Evolutionary conservation across 2,113 vertebrate genomes (phyloP).

Genomic region (Chrysochloris asiatica): DNA sequence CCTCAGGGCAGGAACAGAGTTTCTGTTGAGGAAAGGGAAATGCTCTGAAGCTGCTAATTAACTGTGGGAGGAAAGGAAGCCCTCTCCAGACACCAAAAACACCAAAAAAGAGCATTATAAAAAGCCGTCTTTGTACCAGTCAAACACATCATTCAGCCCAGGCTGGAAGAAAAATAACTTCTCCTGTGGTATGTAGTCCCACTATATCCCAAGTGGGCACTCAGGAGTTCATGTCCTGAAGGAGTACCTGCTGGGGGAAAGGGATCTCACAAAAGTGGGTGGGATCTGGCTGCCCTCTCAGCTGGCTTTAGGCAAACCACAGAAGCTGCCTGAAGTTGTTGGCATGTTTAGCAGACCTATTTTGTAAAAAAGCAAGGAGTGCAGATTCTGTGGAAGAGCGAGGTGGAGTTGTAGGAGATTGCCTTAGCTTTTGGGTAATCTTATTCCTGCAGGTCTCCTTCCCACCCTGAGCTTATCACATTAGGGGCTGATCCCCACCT

Average conservation of each 20-base stretch:
- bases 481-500: neutral
- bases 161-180: conserved; percentile 34
- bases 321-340: neutral
- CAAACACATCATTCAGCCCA: conserved; percentile 53
- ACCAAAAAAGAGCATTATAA: conserved; percentile 53
- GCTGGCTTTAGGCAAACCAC: neutral
- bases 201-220: neutral
- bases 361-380: neutral
- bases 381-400: neutral
- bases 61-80: conserved; percentile 62
- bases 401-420: neutral
- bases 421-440: conserved; percentile 44
- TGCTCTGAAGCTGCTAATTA: conserved; percentile 64
- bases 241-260: neutral
- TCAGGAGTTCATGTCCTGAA: neutral
- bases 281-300: neutral
- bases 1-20: conserved; percentile 24
- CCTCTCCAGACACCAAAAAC: conserved; percentile 64
- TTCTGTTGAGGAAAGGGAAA: conserved; percentile 63
- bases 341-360: neutral
- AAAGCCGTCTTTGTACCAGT: conserved; percentile 62
- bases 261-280: neutral
- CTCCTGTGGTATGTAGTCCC: neutral
- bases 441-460: conserved; percentile 1
- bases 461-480: conserved; percentile 55